phyloP scores from a whole-genome alignment of 2,888 invertebrate genomes.

The Apamea monoglypha region DNA sequence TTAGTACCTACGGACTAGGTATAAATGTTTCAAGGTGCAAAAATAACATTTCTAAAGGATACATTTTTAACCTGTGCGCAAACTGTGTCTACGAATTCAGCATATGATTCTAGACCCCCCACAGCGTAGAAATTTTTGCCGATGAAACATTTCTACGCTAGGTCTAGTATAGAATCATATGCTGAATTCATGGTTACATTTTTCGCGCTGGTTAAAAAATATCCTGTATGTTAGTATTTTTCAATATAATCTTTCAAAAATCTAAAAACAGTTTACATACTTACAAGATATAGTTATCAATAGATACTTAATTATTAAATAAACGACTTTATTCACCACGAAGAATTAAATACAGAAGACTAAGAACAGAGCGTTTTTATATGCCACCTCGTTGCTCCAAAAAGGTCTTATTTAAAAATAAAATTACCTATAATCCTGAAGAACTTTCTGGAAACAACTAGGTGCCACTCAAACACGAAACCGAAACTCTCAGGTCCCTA shows the following conservation, averaged over 20 bases:
- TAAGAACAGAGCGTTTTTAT: conserved; percentile 1
- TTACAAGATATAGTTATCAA: background rate
- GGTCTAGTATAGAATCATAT: no score
- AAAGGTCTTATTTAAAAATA: conserved; percentile 11
- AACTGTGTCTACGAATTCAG: no score
- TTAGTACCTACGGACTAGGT: background rate
- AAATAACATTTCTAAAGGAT: background rate
- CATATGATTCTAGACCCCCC: no score
- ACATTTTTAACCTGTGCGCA: no score
- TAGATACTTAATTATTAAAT: background rate
- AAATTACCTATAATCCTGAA: conserved; percentile 28
- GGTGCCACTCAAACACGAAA: conserved; percentile 32
- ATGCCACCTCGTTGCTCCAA: conserved; percentile 9
- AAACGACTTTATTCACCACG: background rate
- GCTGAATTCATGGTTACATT: no score
- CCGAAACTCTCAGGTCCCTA: conserved; percentile 73
- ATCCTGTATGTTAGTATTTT: background rate
- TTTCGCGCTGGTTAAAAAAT: no score
- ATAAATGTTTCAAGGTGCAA: background rate
- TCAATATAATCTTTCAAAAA: background rate
- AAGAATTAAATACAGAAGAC: conserved; percentile 12
- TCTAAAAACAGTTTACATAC: background rate
- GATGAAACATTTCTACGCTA: no score
- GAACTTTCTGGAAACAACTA: conserved; percentile 35
- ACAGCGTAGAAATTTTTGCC: no score